A percentile compares a stretch with the other conserved stretches of the same genome.
phyloP scores from a whole-genome alignment of 2,888 invertebrate genomes.

The Caenorhabditis sulstoni region DNA sequence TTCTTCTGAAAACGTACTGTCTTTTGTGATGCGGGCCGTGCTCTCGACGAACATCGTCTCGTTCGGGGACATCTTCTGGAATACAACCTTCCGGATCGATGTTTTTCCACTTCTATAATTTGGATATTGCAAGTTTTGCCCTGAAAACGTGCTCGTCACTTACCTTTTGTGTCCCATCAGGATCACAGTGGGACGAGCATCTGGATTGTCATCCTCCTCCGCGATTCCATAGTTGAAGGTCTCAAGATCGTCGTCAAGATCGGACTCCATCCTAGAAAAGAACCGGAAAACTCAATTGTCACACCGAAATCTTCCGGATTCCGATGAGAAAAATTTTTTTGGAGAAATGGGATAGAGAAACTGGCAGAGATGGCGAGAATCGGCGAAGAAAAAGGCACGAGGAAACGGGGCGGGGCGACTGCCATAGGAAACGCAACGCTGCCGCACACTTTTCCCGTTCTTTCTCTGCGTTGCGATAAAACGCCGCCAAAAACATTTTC shows the following conservation, averaged over 20 bases:
- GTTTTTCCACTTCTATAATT: constrained; percentile 92
- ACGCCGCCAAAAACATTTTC: neutral
- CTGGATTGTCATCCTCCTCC: constrained; percentile 62
- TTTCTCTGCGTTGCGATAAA: too few species aligned
- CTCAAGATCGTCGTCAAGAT: constrained; percentile 68
- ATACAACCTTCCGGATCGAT: constrained; percentile 99
- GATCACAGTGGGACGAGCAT: constrained; percentile 76
- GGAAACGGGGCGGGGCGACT: constrained; percentile 19
- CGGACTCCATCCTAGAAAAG: constrained; percentile 32
- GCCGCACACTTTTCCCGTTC: constrained; percentile 5
- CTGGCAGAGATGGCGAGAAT: neutral
- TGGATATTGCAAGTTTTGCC: neutral
- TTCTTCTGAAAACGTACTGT: constrained; percentile 82
- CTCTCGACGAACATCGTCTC: constrained; percentile 98
- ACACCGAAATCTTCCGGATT: neutral
- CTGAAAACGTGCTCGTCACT: neutral
- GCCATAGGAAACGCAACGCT: constrained; percentile 4
- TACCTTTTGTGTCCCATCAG: constrained; percentile 80
- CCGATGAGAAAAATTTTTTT: neutral
- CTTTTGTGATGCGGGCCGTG: constrained; percentile 97
- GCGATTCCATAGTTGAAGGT: constrained; percentile 72
- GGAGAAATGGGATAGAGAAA: neutral
- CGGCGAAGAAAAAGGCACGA: constrained; percentile 30
- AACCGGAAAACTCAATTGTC: neutral
- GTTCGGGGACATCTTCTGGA: constrained; percentile 99